phyloP scores from a whole-genome alignment of 2,797 vertebrate species.

The Oreochromis grahami region DNA sequence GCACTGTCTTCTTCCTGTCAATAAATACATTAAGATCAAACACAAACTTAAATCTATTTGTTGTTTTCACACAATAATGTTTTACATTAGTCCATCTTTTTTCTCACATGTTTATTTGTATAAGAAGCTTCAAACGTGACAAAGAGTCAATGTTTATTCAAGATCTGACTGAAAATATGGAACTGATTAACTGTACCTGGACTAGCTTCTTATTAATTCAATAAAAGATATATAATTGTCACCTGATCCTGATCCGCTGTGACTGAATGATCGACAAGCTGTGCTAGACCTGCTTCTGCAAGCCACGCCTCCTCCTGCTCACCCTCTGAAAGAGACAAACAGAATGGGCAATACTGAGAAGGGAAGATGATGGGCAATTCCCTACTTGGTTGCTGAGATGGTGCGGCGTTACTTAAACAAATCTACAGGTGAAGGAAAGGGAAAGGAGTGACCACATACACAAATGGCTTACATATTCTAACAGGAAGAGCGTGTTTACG shows the following conservation, averaged over 20 bases:
- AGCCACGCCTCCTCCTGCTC: slow-evolving; percentile 97
- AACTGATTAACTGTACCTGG: neutral
- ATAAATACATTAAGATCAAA: neutral
- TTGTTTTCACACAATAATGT: neutral
- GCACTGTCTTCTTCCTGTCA: slow-evolving; percentile 82
- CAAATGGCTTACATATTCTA: neutral
- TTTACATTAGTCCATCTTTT: neutral
- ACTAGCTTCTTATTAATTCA: neutral
- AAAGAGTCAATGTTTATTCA: neutral
- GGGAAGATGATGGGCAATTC: neutral
- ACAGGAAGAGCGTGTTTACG: slow-evolving; percentile 45
- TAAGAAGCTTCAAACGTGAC: neutral
- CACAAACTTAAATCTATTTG: neutral
- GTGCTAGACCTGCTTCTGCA: slow-evolving; percentile 87
- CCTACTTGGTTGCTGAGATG: neutral
- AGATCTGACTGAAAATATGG: neutral
- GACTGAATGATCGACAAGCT: slow-evolving; percentile 82
- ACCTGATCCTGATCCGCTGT: slow-evolving; percentile 68
- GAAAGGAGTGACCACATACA: slow-evolving; percentile 13
- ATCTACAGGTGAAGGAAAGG: slow-evolving; percentile 24
- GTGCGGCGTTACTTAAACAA: neutral
- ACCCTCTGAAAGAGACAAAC: slow-evolving; percentile 77
- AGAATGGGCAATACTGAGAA: neutral
- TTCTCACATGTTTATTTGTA: neutral
- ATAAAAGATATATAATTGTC: neutral